A percentile compares a stretch with the other conserved stretches of the same genome.
Evolutionary conservation across 92 coral and sea anemone species (phyloP).

Genomic region (Plumapathes pennacea): DNA sequence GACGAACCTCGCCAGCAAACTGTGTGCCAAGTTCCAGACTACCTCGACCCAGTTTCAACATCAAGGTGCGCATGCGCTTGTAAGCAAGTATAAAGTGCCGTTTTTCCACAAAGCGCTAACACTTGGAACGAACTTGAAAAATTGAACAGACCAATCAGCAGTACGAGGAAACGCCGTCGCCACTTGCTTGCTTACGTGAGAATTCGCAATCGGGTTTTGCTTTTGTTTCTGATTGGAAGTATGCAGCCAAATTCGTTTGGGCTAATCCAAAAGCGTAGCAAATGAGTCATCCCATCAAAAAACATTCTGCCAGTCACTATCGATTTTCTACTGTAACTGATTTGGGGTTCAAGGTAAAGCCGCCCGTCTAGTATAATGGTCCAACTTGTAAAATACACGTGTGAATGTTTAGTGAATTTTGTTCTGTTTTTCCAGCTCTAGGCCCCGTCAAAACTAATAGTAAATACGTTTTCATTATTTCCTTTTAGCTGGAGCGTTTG

Average conservation of each 20-base stretch:
- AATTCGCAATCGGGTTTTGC: neutral
- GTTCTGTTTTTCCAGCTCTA: neutral
- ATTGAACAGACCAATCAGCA: too few relatives aligned
- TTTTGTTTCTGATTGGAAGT: neutral
- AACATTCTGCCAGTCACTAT: too few relatives aligned
- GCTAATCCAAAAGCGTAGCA: neutral
- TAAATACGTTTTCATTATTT: neutral
- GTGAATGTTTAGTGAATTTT: neutral
- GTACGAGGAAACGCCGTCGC: too few relatives aligned
- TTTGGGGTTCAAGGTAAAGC: neutral
- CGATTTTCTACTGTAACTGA: too few relatives aligned
- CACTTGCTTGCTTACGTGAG: too few relatives aligned
- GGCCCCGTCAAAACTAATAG: neutral
- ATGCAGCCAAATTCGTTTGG: neutral
- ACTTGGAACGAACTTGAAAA: too few relatives aligned
- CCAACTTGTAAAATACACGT: neutral
- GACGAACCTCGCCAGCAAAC: constrained; percentile 92
- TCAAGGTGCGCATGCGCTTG: constrained; percentile 59
- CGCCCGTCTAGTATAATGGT: neutral
- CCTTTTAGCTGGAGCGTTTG: constrained; percentile 82
- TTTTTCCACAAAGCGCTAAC: too few relatives aligned
- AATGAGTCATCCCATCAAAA: neutral
- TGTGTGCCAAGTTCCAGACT: constrained; percentile 97
- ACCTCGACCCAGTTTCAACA: constrained; percentile 90
- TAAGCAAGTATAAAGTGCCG: neutral